Base-by-base conservation (phyloP, 2,113 vertebrate species). In the Otus sunia region DNA sequence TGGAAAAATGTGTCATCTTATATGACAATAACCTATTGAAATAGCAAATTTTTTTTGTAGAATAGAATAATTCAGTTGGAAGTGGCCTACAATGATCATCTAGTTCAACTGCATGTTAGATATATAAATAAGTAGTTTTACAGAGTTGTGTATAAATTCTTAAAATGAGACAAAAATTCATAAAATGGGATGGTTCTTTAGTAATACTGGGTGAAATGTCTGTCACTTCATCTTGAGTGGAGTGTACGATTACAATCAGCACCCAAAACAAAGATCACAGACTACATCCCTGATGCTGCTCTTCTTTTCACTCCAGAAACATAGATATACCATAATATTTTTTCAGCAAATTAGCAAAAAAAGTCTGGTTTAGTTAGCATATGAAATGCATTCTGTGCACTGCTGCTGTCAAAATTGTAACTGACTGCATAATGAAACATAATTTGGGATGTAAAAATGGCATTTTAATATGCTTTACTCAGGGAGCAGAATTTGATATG, bases 361-460 rank as follows among this genome's bases (percentile, higher is more conserved):
- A 74, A 47, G 17, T 41, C 92, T 95, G 79, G 2, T 93, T 92
- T 93, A 93, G 55, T 96, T 96, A 94, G 90, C 94, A 96, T 94
- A 94, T 75, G 83, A 95, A 94, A 92, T 90, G 71, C 52, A 90
- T 94, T 96, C 92, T 90, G 92, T 88, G 72, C 79, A 49, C 64
- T 81, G 68, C 68, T 88, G 26, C 90, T 93, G 94, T 96, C 95
- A 95, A 91, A 95, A 94, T 86, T 86, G n/a, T 93, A 90, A 96
- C 94, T 86, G 86, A 90, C 77, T 94, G 95, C 88, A 93, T 96
- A 96, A 96, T 95, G 86, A 88, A 95, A 94, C 88, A 81, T 81
- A 86, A 95, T 94, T 95, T 92, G 47, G 76, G 72, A 86, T 93
- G 72, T 91, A 94, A 94, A 97, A 96, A 88, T 91, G 81, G 68